Evolutionary conservation across 2,888 invertebrate species (phyloP).

Genomic region (Actias luna): DNA sequence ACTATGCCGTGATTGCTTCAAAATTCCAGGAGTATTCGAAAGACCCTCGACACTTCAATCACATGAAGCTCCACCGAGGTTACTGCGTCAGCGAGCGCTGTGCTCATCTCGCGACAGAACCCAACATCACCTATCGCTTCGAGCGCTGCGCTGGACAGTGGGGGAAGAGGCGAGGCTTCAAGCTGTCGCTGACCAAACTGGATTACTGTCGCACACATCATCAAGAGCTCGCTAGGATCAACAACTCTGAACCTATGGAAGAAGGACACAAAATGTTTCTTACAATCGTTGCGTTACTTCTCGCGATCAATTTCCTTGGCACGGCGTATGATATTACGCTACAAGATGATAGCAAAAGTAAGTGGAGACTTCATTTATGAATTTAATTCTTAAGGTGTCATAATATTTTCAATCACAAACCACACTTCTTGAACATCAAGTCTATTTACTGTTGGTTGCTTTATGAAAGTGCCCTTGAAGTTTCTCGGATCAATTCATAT

Average conservation of each 20-base stretch:
- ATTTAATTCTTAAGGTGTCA: too few species aligned
- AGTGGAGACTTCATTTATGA: conserved; percentile 20
- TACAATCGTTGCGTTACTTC: conserved; percentile 31
- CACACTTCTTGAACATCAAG: too few species aligned
- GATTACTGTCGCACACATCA: conserved; percentile 48
- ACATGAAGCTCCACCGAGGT: conserved; percentile 58
- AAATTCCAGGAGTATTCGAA: conserved; percentile 54
- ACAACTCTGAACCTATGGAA: conserved; percentile 32
- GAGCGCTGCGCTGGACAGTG: conserved; percentile 48
- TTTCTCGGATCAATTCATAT: too few species aligned
- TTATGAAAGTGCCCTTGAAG: too few species aligned
- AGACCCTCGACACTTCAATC: conserved; percentile 52
- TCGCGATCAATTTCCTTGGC: conserved; percentile 43
- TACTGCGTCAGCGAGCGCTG: conserved; percentile 63
- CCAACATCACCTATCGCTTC: conserved; percentile 46
- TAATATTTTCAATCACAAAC: too few species aligned
- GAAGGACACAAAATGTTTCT: conserved; percentile 38
- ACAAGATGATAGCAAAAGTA: conserved; percentile 43
- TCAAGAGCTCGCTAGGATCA: conserved; percentile 33
- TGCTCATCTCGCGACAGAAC: conserved; percentile 32
- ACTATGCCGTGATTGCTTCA: too few species aligned
- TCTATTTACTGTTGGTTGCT: too few species aligned
- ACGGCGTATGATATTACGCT: conserved; percentile 45
- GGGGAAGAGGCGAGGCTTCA: conserved; percentile 38
- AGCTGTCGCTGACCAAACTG: conserved; percentile 33